phyloP scores from a whole-genome alignment of 2,113 vertebrate species.

The Diadophis punctatus region DNA sequence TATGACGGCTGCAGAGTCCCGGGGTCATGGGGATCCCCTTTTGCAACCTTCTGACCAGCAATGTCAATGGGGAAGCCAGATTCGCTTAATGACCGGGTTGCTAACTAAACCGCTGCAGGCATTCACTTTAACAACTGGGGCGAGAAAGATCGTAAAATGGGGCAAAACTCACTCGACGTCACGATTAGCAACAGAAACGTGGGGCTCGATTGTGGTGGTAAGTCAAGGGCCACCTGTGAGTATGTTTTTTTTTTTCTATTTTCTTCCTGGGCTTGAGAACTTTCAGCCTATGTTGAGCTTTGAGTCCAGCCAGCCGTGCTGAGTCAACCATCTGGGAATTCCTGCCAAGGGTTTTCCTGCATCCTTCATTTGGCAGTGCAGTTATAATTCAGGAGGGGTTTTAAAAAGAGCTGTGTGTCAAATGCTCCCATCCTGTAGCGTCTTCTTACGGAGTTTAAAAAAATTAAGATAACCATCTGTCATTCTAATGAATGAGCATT shows the following conservation, averaged over 20 bases:
- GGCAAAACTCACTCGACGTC: not conserved
- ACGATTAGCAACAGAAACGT: not conserved
- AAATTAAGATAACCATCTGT: slow-evolving; percentile 17
- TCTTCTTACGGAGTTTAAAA: not conserved
- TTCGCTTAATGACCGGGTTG: too few species aligned
- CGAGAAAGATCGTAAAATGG: not conserved
- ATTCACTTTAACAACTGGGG: too few species aligned
- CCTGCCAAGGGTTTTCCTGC: not conserved
- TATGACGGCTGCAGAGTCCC: too few species aligned
- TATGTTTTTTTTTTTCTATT: not conserved
- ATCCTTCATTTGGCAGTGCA: slow-evolving; percentile 19
- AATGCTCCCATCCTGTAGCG: slow-evolving; percentile 4
- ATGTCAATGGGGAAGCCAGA: too few species aligned
- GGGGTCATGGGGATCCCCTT: not conserved
- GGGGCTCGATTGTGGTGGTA: not conserved
- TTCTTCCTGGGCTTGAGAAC: not conserved
- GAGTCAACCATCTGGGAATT: not conserved
- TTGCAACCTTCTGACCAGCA: not conserved
- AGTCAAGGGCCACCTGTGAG: too few species aligned
- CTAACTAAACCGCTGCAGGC: not conserved
- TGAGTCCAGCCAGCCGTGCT: not conserved
- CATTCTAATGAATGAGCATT: slow-evolving; percentile 22
- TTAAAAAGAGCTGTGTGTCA: not conserved
- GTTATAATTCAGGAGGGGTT: not conserved
- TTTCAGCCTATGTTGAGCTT: not conserved